Base-by-base conservation (phyloP, 2,888 invertebrate species). In the Polydrusus tereticollis region DNA sequence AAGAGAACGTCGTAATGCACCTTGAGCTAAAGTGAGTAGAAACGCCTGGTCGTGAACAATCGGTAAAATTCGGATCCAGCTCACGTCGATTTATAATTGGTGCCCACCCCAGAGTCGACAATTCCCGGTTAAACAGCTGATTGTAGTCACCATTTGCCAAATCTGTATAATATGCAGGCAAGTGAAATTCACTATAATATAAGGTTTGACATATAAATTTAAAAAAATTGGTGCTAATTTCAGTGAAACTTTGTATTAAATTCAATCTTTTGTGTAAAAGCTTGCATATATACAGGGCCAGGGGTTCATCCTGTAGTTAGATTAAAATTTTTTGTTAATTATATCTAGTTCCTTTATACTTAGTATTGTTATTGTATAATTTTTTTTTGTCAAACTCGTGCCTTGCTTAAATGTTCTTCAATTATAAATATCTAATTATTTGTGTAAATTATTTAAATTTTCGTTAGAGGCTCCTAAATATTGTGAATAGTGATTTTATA, bases 401-500 rank as follows among this genome's bases (percentile, higher is more conserved):
- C 70, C 70, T 69, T 70, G 70, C 65, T 57, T 71, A 10, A 38
- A n/a, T 65, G 41, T 45, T 50, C 55, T 50, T 71, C 63, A 66
- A 66, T 62, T 71, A 66, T 71, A 71, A 66, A 71, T 66, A 55
- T 66, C 62, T 66, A 66, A 65, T n/a, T n/a, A n/a, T 52, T 52
- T 66, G 62, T 69, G 62, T 65, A 69, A 57, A 63, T 60, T 71
- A 64, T 68, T 74, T 72, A 41, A 57, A 66, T 18, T 65, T 55
- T 55, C 80, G 77, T 78, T 82, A 81, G 81, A 80, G 76, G 76
- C 77, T 77, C 75, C 69, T 78, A 79, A 75, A 75, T 76, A 69
- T 65, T 80, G 80, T 79, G 78, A 79, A 78, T 78, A 79, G 77
- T 79, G 78, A 80, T 79, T 80, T 80, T 80, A 78, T 69, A 69